Evolutionary conservation across 2,113 vertebrate genomes (phyloP), one percentile per base, ranked within the genome.

Genomic region (Pitta sordida): DNA sequence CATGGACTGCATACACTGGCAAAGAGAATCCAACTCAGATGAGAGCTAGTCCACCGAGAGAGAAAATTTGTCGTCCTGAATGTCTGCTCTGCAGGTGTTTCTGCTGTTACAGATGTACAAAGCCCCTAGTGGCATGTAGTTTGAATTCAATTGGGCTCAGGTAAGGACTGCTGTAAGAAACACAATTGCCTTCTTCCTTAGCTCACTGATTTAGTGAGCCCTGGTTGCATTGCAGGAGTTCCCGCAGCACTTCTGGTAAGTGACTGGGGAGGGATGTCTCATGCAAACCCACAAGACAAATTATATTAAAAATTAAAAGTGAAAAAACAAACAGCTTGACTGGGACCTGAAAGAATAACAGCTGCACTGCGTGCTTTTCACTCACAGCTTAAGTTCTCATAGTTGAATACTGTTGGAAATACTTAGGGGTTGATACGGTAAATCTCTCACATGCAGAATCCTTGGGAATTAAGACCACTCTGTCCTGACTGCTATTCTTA

Each of bases 291-390:
- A 23, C n/a, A 90, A 83, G 90, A 91, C 16, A 91, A 86, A 94
- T 85, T 51, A 70, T 68, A 94, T 86, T 70, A 81, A 95, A 95
- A 96, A 93, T 58, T 87, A 91, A 92, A 92, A 74, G 78, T 83
- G 67, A 76, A 94, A 92, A 90, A 83, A 70, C 63, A 90, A 95
- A 94, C 59, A 88, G n/a, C 55, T 91, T 6, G 0, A 13, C n/a
- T 55, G 91, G 64, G 90, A 91, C 63, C 64, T 81, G 63, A 84
- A 94, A 73, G 52, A 89, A 88, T 63, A 93, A 77, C 53, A 92
- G 62, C 37, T 71, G 80, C 36, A 65, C 49, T 53, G 3, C 77
- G 46, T 52, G 44, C 27, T 87, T 91, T 88, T 71, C 83, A 88
- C 76, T 92, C 71, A 75, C 56, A 74, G 81, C 41, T 76, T 79